Conservation (phyloP, 35 echinoderm and acorn worm genomes). For the Eucidaris tribuloides region DNA sequence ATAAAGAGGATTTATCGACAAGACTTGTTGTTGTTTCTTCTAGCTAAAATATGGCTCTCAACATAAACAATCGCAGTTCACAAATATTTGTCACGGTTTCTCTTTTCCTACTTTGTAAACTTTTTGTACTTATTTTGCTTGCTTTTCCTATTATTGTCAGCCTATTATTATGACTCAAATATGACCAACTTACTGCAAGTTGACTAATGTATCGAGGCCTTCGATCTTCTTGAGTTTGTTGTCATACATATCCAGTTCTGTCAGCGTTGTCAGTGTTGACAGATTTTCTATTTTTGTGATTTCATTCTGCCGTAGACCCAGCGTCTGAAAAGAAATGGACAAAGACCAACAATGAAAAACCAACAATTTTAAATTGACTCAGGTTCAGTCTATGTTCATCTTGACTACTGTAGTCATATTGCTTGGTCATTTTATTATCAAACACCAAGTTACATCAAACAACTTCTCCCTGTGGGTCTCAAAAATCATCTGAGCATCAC, state of each 20-base stretch:
- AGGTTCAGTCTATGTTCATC: no score
- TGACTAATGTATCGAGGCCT: slow-evolving; percentile 60
- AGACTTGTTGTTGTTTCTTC: no score
- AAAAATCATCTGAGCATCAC: background rate
- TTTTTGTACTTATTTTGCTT: no score
- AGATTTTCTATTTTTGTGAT: slow-evolving; percentile 89
- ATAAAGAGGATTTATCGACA: no score
- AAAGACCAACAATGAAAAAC: background rate
- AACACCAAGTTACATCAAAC: background rate
- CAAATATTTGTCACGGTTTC: no score
- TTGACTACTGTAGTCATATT: no score
- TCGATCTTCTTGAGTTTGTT: slow-evolving; percentile 92
- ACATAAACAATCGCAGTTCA: no score
- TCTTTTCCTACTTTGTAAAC: no score
- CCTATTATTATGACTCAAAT: background rate
- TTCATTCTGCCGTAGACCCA: slow-evolving; percentile 88
- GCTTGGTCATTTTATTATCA: background rate
- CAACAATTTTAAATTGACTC: background rate
- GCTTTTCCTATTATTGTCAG: background rate
- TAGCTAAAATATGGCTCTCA: no score
- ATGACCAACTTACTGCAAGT: slow-evolving; percentile 67
- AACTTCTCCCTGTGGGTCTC: background rate
- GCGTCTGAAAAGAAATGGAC: slow-evolving; percentile 40
- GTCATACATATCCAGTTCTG: slow-evolving; percentile 90
- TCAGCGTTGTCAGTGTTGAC: slow-evolving; percentile 64